Base-by-base conservation (phyloP, 2,888 invertebrate genomes). In the Muschampia plurimacula region DNA sequence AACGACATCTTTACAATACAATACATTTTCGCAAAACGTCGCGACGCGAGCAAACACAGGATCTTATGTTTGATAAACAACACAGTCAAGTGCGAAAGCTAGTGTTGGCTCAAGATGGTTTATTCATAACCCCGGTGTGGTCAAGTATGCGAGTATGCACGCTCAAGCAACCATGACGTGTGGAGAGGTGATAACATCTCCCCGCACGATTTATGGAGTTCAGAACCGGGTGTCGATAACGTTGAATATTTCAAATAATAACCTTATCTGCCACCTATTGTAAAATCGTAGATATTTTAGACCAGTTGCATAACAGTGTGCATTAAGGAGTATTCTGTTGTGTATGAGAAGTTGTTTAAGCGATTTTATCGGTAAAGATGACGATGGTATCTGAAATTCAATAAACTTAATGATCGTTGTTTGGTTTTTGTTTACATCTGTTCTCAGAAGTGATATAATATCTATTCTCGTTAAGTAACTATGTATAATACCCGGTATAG, bases 191-290 rank as follows among this genome's bases (percentile, higher is more conserved):
- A 80, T 80, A 79, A 49, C 71, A 80, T 80, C 80, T 46, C 68
- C 67, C 49, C 55, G 64, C 79, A 79, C 80, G 78, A 80, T 79
- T 80, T 79, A 80, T 78, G 74, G 77, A 69, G 66, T 64, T 73
- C 65, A 57, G 28, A 72, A 64, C 67, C 22, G 64, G 64, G 73
- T 69, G 71, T 41, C 77, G 70, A 75, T 76, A 78, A 77, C 78
- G 77, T 74, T 75, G 78, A 79, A 80, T 80, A 79, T 79, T 80
- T 79, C 77, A 78, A 78, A 78, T 77, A 78, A 78, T 77, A 76
- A 76, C 74, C 73, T 75, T 79, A 78, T 78, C 78, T 73, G 55
- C 67, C 63, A 72, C 28, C 67, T 72, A 72, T 72, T 72, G 62
- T 71, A 39, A 49, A 67, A 59, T 72, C 72, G 62, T 63, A 63